Evolutionary conservation across 2,113 vertebrate genomes (phyloP), one percentile per base, ranked within the genome.

Genomic region (Saimiri boliviensis): DNA sequence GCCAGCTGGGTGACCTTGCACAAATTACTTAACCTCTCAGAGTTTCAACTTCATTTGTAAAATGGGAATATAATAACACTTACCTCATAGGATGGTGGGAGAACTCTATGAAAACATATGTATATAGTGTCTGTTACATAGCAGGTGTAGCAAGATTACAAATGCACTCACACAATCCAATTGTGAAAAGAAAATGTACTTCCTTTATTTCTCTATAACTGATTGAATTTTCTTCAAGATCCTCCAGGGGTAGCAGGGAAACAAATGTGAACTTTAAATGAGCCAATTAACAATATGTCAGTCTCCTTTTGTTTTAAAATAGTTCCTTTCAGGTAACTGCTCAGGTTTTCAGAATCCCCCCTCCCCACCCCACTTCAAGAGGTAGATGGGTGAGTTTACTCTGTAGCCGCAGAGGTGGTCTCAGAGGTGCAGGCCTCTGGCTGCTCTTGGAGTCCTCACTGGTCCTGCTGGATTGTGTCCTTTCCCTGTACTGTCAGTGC

Each of bases 221-320:
- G 97, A 97, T 81, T 95, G 90, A 90, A 96, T 95, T 96, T 97
- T 97, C 96, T 88, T 96, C 84, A 96, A 96, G 85, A 96, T 96
- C 79, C 81, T 71, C 63, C 77, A 97, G 97, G 88, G 95, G 94
- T 97, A 96, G 81, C 81, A 93, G 40, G 58, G 77, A 97, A 97
- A 97, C 81, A 96, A 97, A 96, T 0, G 52, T 98, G 97, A 98
- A 97, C 97, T 96, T 97, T 95, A 95, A 97, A 97, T 97, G 96
- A 97, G 73, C n/a, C 96, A 95, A 96, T 98, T 97, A 97, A 94
- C 97, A 98, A 92, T 97, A 97, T 98, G 97, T 82, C 92, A 96
- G 81, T 92, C 90, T 98, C 87, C 84, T 97, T 87, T 90, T 91
- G 68, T 71, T 92, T 96, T 88, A 73, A 91, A 94, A 73, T 25